These are phyloP conservation scores for Herpailurus yagouaroundi DNA, from an alignment of 2,113 vertebrate genomes.

Conservation along the genomic window DNA sequence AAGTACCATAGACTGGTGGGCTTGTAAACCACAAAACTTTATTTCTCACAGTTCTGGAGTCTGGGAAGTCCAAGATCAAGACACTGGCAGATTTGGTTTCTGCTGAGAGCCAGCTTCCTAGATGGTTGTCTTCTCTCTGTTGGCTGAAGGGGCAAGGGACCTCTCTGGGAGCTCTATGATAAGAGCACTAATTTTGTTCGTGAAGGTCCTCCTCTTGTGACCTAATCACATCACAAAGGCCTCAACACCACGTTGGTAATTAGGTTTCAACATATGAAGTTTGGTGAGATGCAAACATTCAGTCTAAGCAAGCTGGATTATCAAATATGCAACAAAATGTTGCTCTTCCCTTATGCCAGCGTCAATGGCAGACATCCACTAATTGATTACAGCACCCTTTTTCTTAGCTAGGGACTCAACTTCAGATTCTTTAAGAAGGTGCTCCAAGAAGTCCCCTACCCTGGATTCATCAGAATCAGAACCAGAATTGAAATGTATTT, in stretches of 20 bases:
- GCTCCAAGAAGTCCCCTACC: neutral
- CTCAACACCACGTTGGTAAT: neutral
- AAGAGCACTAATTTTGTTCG: neutral
- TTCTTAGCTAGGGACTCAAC: neutral
- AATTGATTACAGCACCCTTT: neutral
- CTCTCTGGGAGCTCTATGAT: neutral
- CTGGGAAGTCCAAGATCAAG: neutral
- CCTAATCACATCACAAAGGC: neutral
- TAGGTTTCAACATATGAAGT: neutral
- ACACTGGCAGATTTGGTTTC: neutral
- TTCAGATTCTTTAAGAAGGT: neutral
- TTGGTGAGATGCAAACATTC: neutral
- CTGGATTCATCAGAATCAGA: neutral
- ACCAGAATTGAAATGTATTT: neutral
- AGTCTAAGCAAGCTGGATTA: neutral
- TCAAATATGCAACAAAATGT: neutral
- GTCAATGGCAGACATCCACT: neutral
- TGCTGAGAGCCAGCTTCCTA: neutral
- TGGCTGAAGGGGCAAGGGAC: neutral
- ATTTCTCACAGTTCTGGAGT: neutral
- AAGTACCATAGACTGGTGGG: neutral
- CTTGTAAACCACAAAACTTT: neutral
- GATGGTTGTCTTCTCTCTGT: neutral
- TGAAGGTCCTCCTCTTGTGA: neutral
- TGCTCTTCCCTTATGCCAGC: neutral